Percentiles rank a stretch among this genome's conserved stretches.
Conservation (phyloP, 2,113 vertebrate species). For the Sapayoa aenigma region DNA sequence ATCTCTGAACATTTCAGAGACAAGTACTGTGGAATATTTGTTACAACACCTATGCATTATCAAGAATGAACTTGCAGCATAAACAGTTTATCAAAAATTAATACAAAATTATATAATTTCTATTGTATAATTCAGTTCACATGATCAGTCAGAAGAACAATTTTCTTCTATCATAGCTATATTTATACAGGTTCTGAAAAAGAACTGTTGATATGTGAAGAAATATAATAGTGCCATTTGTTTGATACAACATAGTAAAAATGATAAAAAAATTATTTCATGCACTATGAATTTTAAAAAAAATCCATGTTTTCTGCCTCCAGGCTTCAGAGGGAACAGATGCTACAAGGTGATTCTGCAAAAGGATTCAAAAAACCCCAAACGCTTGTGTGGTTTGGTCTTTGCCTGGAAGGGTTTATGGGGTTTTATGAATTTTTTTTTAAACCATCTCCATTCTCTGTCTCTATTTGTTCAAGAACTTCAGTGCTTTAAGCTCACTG, state of each 20-base stretch:
- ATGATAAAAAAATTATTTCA: neutral
- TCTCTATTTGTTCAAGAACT: neutral
- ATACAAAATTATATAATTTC: neutral
- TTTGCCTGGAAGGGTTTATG: neutral
- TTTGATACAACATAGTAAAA: neutral
- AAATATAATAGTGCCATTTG: neutral
- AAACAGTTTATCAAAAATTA: neutral
- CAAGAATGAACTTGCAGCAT: neutral
- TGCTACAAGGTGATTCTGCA: neutral
- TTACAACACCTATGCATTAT: neutral
- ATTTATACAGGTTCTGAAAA: neutral
- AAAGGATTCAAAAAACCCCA: neutral
- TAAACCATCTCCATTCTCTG: neutral
- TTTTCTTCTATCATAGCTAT: neutral
- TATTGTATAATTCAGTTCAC: neutral
- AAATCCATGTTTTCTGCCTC: neutral
- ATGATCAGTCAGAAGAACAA: neutral
- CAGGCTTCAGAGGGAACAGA: neutral
- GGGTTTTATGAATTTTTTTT: neutral
- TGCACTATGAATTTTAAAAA: conserved; percentile 7
- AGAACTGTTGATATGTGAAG: neutral
- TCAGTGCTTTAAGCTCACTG: neutral
- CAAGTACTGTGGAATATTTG: neutral
- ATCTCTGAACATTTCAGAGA: neutral
- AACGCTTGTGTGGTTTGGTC: neutral